Conservation (phyloP, 2,888 invertebrate species). For the Polydesmus complanatus region DNA sequence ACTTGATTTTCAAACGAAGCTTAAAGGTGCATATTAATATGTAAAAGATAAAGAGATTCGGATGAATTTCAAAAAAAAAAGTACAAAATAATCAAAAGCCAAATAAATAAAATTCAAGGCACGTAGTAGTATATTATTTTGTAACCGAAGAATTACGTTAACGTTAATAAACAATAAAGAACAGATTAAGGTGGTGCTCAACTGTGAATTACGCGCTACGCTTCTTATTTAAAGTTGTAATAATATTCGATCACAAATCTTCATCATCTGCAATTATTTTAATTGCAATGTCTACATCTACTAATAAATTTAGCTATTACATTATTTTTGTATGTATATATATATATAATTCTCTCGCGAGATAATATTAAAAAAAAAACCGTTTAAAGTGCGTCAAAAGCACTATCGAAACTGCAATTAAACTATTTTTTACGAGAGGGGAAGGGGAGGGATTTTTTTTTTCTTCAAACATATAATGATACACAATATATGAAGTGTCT, state of each 20-base stretch:
- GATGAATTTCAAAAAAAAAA: neutral
- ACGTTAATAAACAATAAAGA: neutral
- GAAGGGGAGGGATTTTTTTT: no score
- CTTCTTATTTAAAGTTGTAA: no score
- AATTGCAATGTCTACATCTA: no score
- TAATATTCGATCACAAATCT: no score
- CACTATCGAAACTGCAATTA: neutral
- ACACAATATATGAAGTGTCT: neutral
- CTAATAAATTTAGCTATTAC: neutral
- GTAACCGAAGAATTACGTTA: no score
- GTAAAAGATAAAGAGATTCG: neutral
- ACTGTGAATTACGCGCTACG: no score
- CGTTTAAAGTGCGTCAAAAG: neutral
- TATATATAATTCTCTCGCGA: neutral
- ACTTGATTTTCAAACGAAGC: neutral
- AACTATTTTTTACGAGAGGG: neutral
- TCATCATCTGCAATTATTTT: no score
- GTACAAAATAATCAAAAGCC: neutral
- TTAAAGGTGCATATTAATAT: neutral
- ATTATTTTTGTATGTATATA: neutral
- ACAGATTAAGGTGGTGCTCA: neutral
- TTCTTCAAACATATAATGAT: neutral
- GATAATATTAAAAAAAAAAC: neutral
- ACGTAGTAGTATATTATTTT: neutral
- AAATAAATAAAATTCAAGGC: neutral